Base-by-base conservation (phyloP, 2,113 vertebrate genomes). In the Oenanthe melanoleuca region DNA sequence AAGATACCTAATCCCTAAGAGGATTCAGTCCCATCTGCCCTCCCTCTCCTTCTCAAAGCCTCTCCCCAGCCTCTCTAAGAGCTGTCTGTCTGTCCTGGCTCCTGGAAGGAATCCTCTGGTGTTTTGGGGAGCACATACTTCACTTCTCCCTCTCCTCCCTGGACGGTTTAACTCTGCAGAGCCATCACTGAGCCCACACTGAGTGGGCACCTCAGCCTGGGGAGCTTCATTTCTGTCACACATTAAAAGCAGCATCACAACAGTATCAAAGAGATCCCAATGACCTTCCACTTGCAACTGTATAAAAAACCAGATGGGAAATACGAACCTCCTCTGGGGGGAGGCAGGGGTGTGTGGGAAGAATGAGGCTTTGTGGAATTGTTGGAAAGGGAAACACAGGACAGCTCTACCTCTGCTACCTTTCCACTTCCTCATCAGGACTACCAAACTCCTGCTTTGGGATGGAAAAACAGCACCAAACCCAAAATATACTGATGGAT, bases 1-100 rank as follows among this genome's bases (percentile, higher is more conserved):
- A 81, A 89, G 66, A 86, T 14, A 16, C 6, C 9, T 93, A 94
- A 93, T 92, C 92, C 82, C 34, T 44, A 90, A 93, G 81, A 82
- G 59, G 92, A 53, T 59, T 77, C 66, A 69, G 56, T 73, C 37
- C 83, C 66, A 80, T 60, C 78, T 88, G 81, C 38, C 88, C 74
- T 77, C 29, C 23, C 52, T 50, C 65, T 84, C 61, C 53, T 87
- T 31, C 44, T 63, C 47, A n/a, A 75, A 56, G 4, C 28, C 50
- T 33, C 60, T 47, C 69, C 29, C 26, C 65, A 64, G 24, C 33
- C 65, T 47, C 14, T n/a, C 5, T 1, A 31, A 37, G 4, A 75
- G 87, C 60, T 28, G 89, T 33, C 50, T 50, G 65, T 31, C 29
- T 47, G 65, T 38, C 29, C 52, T n/a, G 65, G 42, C 40, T 89